These are phyloP conservation scores for Sarcophaga peregrina DNA, from an alignment of 1,140 invertebrate species.

Conservation along the genomic window DNA sequence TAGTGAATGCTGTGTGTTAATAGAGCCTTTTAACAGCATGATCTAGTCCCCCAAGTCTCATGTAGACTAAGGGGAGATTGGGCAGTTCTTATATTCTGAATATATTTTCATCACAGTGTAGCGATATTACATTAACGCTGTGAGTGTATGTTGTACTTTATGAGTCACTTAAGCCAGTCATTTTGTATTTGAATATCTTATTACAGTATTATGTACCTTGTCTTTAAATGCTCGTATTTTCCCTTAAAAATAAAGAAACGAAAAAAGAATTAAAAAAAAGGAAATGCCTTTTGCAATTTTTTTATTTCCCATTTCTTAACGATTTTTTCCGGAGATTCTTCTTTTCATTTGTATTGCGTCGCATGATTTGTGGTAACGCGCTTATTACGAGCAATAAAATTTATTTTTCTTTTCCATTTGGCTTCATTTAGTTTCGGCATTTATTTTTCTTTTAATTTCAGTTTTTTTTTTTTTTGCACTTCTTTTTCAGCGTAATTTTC, in stretches of 20 bases:
- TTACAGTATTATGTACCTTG: not conserved
- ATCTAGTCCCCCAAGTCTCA: too few relatives aligned
- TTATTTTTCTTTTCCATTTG: not conserved
- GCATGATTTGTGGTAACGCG: slow-evolving; percentile 26
- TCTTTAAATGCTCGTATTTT: not conserved
- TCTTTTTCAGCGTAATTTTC: too few relatives aligned
- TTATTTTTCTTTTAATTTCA: too few relatives aligned
- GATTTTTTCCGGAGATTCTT: not conserved
- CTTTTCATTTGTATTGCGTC: not conserved
- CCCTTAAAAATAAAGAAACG: not conserved
- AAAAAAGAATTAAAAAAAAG: too few relatives aligned
- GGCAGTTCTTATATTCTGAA: too few relatives aligned
- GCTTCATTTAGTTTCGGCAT: not conserved
- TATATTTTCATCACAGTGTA: too few relatives aligned
- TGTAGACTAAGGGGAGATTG: too few relatives aligned
- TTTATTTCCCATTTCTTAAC: too few relatives aligned
- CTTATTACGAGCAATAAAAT: not conserved
- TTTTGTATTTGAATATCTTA: not conserved
- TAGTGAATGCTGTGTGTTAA: too few relatives aligned
- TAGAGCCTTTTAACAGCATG: too few relatives aligned
- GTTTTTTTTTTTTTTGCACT: not conserved
- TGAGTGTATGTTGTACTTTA: not conserved
- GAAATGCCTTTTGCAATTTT: too few relatives aligned
- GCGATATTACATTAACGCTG: too few relatives aligned
- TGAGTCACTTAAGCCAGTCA: slow-evolving; percentile 12